These are phyloP conservation scores for Stichodactyla helianthus DNA, from an alignment of 64 coral and sea anemone species.

Conservation along the genomic window DNA sequence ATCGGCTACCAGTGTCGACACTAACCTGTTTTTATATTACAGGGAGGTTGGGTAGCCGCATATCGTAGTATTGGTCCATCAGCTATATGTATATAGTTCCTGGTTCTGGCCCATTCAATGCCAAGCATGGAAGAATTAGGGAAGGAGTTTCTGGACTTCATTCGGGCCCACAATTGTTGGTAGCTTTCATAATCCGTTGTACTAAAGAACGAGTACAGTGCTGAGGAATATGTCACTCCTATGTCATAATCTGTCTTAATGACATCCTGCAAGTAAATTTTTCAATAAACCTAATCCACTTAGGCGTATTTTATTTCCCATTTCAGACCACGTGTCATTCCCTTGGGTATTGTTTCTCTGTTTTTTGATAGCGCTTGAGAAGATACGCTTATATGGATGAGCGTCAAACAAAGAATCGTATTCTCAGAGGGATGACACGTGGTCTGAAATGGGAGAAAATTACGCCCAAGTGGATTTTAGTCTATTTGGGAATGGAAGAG, in stretches of 20 bases:
- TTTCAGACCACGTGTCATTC: no score
- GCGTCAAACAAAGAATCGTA: no score
- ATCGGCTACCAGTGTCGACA: neutral
- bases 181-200: conserved; percentile 14
- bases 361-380: no score
- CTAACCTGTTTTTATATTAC: conserved; percentile 10
- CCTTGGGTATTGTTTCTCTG: no score
- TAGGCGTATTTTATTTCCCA: no score
- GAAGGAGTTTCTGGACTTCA: conserved; percentile 7
- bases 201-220: neutral
- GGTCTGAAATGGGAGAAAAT: no score
- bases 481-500: no score
- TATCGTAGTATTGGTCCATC: conserved; percentile 39
- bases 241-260: neutral
- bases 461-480: no score
- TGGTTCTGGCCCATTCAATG: conserved; percentile 36
- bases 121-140: neutral
- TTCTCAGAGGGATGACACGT: no score
- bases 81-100: conserved; percentile 26
- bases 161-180: conserved; percentile 42
- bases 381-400: no score
- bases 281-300: neutral
- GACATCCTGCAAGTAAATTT: conserved; percentile 21
- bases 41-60: neutral
- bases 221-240: neutral